phyloP scores from a whole-genome alignment of 2,888 invertebrate genomes.

The Conus canariensis region DNA sequence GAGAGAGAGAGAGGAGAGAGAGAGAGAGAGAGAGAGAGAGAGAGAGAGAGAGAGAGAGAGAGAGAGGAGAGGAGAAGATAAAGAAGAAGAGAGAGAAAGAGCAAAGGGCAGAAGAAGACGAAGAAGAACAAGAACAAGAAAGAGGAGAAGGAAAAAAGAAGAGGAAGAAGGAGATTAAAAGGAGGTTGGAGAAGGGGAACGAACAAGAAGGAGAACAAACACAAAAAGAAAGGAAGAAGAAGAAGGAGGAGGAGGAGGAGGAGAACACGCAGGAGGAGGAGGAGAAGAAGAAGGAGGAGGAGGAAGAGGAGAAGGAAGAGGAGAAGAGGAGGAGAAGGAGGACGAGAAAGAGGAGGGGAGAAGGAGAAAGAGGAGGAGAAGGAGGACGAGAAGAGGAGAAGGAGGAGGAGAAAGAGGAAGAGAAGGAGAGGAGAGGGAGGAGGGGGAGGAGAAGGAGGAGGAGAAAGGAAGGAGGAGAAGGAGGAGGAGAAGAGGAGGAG shows the following conservation, averaged over 20 bases:
- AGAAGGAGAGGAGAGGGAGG: background rate
- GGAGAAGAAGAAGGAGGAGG: background rate
- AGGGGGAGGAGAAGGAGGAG: background rate
- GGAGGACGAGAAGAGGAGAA: background rate
- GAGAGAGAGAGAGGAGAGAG: background rate
- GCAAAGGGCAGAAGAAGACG: background rate
- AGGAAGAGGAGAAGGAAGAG: background rate
- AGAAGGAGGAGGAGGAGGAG: background rate
- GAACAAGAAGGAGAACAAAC: background rate
- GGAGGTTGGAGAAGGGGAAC: background rate
- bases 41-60: background rate
- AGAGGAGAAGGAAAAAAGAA: too few species aligned
- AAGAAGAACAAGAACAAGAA: too few species aligned
- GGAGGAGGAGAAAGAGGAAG: background rate
- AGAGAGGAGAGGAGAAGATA: too few species aligned
- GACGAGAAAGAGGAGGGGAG: background rate
- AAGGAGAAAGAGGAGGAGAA: background rate
- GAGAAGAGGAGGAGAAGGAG: background rate
- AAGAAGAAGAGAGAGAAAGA: background rate
- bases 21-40: background rate
- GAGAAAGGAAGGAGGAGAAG: background rate
- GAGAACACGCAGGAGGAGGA: background rate
- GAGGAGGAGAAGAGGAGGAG: background rate
- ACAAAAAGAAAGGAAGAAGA: background rate
- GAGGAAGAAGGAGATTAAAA: too few species aligned